These are phyloP conservation scores for Ectobius pallidus DNA, from an alignment of 2,888 invertebrate species.

Conservation along the genomic window DNA sequence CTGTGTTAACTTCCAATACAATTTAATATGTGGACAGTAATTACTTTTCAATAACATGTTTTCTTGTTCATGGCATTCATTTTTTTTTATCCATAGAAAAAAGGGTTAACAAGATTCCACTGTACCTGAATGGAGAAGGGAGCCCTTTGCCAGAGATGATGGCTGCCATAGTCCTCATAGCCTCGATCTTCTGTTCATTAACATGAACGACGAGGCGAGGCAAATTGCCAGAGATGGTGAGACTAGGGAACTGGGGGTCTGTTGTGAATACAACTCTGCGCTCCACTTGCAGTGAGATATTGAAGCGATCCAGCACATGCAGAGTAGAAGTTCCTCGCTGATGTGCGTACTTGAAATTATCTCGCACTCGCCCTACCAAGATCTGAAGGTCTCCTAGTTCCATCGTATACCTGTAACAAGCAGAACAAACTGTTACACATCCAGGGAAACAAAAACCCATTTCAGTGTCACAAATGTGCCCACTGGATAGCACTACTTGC, in stretches of 20 bases:
- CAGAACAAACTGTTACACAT: too few relatives aligned
- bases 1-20: too few relatives aligned
- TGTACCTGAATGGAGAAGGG: constrained; percentile 55
- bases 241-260: constrained; percentile 86
- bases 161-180: constrained; percentile 64
- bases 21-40: too few relatives aligned
- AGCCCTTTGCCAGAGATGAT: constrained; percentile 54
- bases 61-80: too few relatives aligned
- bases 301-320: constrained; percentile 73
- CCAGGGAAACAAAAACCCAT: too few relatives aligned
- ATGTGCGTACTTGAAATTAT: constrained; percentile 89
- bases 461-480: not conserved
- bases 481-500: too few relatives aligned
- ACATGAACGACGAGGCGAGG: constrained; percentile 88
- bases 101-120: too few relatives aligned
- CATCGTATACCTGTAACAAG: constrained; percentile 56
- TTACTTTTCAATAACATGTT: too few relatives aligned
- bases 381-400: constrained; percentile 86
- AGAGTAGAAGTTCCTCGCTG: constrained; percentile 82
- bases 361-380: constrained; percentile 84
- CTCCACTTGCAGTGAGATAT: constrained; percentile 70
- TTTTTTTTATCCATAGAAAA: too few relatives aligned
- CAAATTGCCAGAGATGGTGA: constrained; percentile 82
- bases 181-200: constrained; percentile 85
- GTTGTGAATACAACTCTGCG: constrained; percentile 79